phyloP scores from a whole-genome alignment of 2,113 vertebrate genomes.

The Anolis carolinensis region DNA sequence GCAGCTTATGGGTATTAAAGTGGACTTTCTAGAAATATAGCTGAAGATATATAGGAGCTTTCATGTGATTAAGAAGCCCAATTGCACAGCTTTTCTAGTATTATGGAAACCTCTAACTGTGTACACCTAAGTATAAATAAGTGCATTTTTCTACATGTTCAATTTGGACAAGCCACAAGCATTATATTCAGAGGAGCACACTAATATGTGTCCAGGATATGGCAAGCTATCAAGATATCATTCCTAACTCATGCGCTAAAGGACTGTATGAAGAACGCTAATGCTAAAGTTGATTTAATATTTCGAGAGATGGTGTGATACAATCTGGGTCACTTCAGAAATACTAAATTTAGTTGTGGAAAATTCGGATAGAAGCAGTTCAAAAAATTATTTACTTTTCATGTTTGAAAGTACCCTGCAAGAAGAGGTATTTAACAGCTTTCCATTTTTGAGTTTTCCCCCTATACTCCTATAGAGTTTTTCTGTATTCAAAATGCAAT shows the following conservation, averaged over 20 bases:
- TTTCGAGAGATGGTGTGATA: neutral
- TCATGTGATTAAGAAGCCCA: neutral
- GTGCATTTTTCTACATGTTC: neutral
- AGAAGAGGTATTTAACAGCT: too few relatives aligned
- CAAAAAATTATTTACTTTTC: too few relatives aligned
- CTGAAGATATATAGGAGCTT: neutral
- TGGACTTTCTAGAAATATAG: neutral
- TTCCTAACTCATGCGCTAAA: neutral
- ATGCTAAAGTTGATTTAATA: neutral
- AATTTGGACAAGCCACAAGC: too few relatives aligned
- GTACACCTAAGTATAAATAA: neutral
- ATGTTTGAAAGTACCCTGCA: too few relatives aligned
- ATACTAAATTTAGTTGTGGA: neutral
- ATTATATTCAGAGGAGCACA: neutral
- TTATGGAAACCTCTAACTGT: neutral
- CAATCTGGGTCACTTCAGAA: neutral
- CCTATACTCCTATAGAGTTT: too few relatives aligned
- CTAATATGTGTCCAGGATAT: too few relatives aligned
- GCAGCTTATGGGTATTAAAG: neutral
- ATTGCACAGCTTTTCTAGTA: neutral
- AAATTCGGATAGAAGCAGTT: neutral
- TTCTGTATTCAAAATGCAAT: neutral
- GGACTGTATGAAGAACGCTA: neutral
- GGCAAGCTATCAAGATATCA: neutral
- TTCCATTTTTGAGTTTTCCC: neutral